Conservation (phyloP, 1,140 invertebrate species). For the Stegodyphus mimosarum region DNA sequence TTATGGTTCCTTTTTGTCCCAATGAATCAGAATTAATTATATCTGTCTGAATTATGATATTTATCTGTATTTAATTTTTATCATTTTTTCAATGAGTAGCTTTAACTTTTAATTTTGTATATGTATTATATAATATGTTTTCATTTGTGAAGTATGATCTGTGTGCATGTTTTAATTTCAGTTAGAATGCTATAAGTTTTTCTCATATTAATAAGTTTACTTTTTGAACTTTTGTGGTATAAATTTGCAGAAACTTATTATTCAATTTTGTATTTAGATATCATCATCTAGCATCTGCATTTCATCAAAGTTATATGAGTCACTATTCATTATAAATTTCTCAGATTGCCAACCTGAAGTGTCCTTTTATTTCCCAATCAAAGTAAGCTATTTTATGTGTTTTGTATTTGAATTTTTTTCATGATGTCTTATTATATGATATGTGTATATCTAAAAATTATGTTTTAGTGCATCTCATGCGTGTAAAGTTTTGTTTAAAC, state of each 20-base stretch:
- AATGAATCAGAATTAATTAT: neutral
- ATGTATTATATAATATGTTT: too few relatives aligned
- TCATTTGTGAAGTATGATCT: too few relatives aligned
- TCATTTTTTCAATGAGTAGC: neutral
- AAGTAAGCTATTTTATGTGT: slow-evolving; percentile 15
- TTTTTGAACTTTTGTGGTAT: too few relatives aligned
- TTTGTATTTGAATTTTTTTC: neutral
- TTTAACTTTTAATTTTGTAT: neutral
- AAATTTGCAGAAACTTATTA: neutral
- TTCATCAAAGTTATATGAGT: slow-evolving; percentile 48
- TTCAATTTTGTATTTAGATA: slow-evolving; percentile 10
- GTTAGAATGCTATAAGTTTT: too few relatives aligned
- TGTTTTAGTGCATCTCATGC: too few relatives aligned
- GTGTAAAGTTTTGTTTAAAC: too few relatives aligned
- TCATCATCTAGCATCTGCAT: slow-evolving; percentile 40
- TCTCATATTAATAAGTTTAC: neutral
- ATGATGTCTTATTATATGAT: too few relatives aligned
- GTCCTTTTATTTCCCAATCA: slow-evolving; percentile 30
- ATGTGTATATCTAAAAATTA: too few relatives aligned
- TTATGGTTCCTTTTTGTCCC: too few relatives aligned
- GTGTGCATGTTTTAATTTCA: too few relatives aligned
- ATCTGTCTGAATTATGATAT: neutral
- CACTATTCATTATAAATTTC: slow-evolving; percentile 39
- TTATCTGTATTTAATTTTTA: neutral
- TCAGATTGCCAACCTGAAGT: slow-evolving; percentile 39